Evolutionary conservation across 2,888 invertebrate species (phyloP).

Genomic region (Timema cristinae): DNA sequence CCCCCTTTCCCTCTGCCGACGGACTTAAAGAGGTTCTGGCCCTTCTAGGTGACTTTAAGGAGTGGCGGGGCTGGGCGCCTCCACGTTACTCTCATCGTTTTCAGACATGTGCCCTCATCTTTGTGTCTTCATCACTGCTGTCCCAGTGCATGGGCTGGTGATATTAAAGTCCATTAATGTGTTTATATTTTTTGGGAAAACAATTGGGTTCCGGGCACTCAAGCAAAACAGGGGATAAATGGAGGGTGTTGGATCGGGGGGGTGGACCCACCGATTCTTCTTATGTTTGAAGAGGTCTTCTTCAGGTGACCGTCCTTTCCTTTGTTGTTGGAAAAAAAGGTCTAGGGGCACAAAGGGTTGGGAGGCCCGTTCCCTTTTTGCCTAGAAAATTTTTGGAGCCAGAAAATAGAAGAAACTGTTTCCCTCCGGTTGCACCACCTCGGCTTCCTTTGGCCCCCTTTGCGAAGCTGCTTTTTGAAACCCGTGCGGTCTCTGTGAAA

Average conservation of each 20-base stretch:
- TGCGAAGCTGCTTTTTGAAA: constrained; percentile 82
- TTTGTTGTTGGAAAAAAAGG: constrained; percentile 48
- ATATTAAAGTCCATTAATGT: constrained; percentile 93
- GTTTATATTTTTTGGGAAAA: constrained; percentile 95
- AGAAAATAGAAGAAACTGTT: constrained; percentile 46
- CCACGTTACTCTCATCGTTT: constrained; percentile 63
- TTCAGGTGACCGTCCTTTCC: constrained; percentile 47
- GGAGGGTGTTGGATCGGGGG: constrained; percentile 52
- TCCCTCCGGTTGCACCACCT: constrained; percentile 54
- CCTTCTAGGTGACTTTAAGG: constrained; percentile 62
- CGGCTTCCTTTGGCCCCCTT: constrained; percentile 83
- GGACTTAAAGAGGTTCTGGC: constrained; percentile 46
- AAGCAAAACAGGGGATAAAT: constrained; percentile 76
- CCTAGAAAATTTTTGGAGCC: constrained; percentile 49
- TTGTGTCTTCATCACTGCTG: constrained; percentile 66
- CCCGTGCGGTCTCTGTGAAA: constrained; percentile 76
- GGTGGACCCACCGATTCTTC: constrained; percentile 45
- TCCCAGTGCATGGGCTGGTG: constrained; percentile 90
- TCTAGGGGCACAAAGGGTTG: constrained; percentile 57
- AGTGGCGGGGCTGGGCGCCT: constrained; percentile 56
- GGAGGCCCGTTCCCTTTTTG: constrained; percentile 55
- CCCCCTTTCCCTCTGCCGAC: constrained; percentile 22
- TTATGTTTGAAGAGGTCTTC: constrained; percentile 44
- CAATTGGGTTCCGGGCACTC: constrained; percentile 97
- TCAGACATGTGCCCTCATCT: constrained; percentile 68